Conservation (phyloP, 2,797 vertebrate genomes). For the Remorina albescens region DNA sequence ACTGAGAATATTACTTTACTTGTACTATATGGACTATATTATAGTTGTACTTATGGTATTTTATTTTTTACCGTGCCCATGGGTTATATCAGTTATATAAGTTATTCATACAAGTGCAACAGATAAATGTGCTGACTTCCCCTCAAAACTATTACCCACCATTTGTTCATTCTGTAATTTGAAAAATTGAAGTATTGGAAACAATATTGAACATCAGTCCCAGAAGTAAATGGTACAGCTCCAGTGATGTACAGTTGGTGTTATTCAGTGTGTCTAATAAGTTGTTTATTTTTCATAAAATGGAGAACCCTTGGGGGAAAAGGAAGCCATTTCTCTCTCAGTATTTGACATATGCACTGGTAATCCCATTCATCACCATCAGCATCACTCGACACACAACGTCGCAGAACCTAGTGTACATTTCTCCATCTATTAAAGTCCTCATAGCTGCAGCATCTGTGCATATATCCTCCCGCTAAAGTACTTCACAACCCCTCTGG, state of each 20-base stretch:
- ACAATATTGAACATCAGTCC: conserved; percentile 14
- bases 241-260: conserved; percentile 30
- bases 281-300: conserved; percentile 42
- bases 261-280: conserved; percentile 48
- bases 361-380: conserved; percentile 44
- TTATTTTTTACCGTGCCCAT: neutral
- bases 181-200: conserved; percentile 17
- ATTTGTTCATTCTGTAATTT: conserved; percentile 13
- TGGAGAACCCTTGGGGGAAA: conserved; percentile 6
- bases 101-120: neutral
- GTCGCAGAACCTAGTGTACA: neutral
- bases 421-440: conserved; percentile 23
- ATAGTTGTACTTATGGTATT: no score
- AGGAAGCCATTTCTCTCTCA: conserved; percentile 25
- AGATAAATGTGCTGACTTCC: conserved; percentile 7
- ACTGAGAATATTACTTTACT: no score
- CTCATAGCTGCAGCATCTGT: conserved; percentile 12
- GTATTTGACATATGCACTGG: conserved; percentile 42
- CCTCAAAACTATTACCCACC: conserved; percentile 1
- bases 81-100: neutral
- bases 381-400: conserved; percentile 24
- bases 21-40: neutral
- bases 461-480: conserved; percentile 43
- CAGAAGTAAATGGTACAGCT: conserved; percentile 13
- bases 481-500: conserved; percentile 50